Evolutionary conservation across 2,113 vertebrate genomes (phyloP).

Genomic region (Pseudonaja textilis): DNA sequence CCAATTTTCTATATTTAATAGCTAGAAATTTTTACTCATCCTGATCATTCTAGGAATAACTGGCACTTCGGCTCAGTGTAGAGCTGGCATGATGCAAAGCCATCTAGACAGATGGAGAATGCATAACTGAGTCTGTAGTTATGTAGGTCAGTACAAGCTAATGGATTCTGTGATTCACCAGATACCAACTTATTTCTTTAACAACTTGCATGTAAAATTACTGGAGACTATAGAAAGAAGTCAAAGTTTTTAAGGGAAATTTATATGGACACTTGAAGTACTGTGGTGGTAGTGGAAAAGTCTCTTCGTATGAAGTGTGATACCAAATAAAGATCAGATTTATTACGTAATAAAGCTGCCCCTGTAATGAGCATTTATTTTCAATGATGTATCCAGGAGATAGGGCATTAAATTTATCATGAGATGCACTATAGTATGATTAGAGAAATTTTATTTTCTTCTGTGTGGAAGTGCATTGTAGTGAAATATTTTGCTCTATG

Average conservation of each 20-base stretch:
- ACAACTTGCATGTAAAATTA: constrained; percentile 30
- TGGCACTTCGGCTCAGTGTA: constrained; percentile 39
- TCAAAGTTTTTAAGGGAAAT: neutral
- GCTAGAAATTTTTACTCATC: constrained; percentile 55
- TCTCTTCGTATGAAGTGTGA: constrained; percentile 8
- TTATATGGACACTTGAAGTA: neutral
- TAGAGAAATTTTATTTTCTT: neutral
- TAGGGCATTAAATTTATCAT: neutral
- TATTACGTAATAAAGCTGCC: neutral
- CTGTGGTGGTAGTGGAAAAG: neutral
- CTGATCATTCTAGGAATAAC: constrained; percentile 36
- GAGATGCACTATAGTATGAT: neutral
- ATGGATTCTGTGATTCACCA: constrained; percentile 43
- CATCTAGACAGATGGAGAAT: constrained; percentile 46
- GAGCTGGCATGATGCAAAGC: constrained; percentile 51
- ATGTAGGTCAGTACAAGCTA: constrained; percentile 60
- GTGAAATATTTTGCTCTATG: neutral
- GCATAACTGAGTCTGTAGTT: constrained; percentile 49
- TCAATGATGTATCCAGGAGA: neutral
- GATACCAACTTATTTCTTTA: constrained; percentile 37
- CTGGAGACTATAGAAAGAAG: constrained; percentile 11
- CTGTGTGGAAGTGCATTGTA: neutral
- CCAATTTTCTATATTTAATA: constrained; percentile 47
- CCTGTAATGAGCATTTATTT: neutral
- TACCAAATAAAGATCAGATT: constrained; percentile 4